Evolutionary conservation across 2,113 vertebrate species (phyloP), one percentile per base, ranked within the genome.

Genomic region (Bungarus multicinctus): DNA sequence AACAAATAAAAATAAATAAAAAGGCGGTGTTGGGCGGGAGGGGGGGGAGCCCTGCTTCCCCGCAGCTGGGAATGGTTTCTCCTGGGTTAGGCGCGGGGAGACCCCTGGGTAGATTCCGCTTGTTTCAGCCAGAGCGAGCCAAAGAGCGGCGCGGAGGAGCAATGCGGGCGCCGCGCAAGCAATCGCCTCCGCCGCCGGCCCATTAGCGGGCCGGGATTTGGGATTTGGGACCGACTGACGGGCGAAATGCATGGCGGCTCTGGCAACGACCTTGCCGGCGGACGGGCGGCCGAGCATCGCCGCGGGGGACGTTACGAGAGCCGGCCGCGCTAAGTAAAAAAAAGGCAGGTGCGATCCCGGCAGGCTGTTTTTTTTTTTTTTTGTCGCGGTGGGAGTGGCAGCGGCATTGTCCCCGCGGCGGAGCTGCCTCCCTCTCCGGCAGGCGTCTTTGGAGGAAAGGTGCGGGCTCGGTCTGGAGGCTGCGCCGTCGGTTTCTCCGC

Each of bases 341-440:
- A 53, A 45, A 53, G 50, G 96, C 94, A 95, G 95, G 95, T 95
- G 96, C 94, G 94, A 94, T 86, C 0, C 54, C 7, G 94, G 92
- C 95, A 93, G 95, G 95, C 96, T 57, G 0, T 6, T 6, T 22
- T 22, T 18, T 20, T 54, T 54, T 54, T 5, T 58, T 58, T 95
- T 96, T 95, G 7, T 87, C 92, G 92, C 93, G 3, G 96, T 97
- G 98, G 98, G 98, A 98, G 98, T 98, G 98, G 97, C 97, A 96
- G 96, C 94, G n/a, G 96, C 97, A 97, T 97, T 97, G 98, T 98
- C 97, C 96, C 94, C 88, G 95, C 94, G 92, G 93, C 94, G 34
- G 96, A 95, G 95, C 95, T 94, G 95, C 97, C 95, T 96, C 96
- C 95, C 96, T 94, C 95, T 94, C 96, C 87, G 93, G 55, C 90